phyloP scores from a whole-genome alignment of 2,888 invertebrate genomes.

The Rhagonycha lutea region DNA sequence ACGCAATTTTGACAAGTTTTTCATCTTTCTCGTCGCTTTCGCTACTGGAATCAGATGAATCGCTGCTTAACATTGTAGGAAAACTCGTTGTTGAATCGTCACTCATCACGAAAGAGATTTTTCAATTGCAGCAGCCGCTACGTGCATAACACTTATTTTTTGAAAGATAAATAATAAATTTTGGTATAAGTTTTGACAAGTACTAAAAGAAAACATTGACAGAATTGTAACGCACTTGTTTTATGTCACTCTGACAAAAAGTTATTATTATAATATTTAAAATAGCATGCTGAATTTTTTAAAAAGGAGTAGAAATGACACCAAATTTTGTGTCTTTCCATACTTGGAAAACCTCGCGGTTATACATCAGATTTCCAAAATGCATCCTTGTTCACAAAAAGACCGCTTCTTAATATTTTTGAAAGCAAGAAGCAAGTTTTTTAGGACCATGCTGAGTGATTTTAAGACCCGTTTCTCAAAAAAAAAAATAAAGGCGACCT shows the following conservation, averaged over 20 bases:
- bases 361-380: too few species aligned
- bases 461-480: too few species aligned
- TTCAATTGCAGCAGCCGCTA: conserved; percentile 1
- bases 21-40: background rate
- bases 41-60: conserved; percentile 2
- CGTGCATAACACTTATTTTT: conserved; percentile 30
- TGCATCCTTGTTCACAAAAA: too few species aligned
- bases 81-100: conserved; percentile 39
- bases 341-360: too few species aligned
- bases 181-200: conserved; percentile 7
- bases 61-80: conserved; percentile 27
- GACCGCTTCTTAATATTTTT: too few species aligned
- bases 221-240: conserved; percentile 4
- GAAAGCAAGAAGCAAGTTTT: too few species aligned
- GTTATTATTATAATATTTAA: background rate
- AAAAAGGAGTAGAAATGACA: too few species aligned
- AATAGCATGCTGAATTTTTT: background rate
- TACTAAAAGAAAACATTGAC: conserved; percentile 6
- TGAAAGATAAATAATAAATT: background rate
- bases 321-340: too few species aligned
- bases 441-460: too few species aligned
- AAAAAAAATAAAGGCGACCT: background rate
- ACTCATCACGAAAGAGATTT: conserved; percentile 38
- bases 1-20: background rate
- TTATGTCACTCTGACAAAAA: conserved; percentile 7